Conservation (phyloP, 2,797 vertebrate species). For the Cetoscarus ocellatus region DNA sequence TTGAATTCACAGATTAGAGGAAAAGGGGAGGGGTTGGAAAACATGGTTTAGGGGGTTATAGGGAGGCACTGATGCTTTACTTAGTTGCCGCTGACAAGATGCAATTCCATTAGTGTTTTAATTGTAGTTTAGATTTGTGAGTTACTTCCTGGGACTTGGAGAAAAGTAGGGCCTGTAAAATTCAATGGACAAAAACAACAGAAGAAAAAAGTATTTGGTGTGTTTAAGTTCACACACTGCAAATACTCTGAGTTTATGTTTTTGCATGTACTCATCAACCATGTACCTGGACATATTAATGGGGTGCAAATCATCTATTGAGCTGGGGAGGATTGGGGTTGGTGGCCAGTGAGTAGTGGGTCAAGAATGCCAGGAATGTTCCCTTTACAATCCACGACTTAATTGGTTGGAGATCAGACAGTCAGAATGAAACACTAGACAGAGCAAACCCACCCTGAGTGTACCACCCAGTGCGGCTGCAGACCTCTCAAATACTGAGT, state of each 20-base stretch:
- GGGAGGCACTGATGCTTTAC: not conserved
- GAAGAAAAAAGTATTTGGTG: too few species aligned
- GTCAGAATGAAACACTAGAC: slow-evolving; percentile 71
- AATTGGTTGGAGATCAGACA: slow-evolving; percentile 75
- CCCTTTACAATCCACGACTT: slow-evolving; percentile 67
- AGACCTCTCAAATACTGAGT: slow-evolving; percentile 29
- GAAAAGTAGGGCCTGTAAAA: not conserved
- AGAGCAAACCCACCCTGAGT: slow-evolving; percentile 60
- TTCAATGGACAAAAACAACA: not conserved
- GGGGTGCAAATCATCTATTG: slow-evolving; percentile 10
- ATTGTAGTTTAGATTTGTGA: not conserved
- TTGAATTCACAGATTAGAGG: slow-evolving; percentile 45
- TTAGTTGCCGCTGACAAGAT: not conserved
- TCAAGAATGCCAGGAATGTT: slow-evolving; percentile 80
- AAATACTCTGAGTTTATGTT: not conserved
- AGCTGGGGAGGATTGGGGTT: slow-evolving; percentile 33
- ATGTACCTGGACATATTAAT: slow-evolving; percentile 15
- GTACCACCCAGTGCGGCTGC: slow-evolving; percentile 62
- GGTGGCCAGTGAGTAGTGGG: slow-evolving; percentile 62
- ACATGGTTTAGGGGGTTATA: not conserved
- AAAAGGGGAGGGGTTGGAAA: slow-evolving; percentile 29
- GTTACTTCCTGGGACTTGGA: not conserved
- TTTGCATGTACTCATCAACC: slow-evolving; percentile 3
- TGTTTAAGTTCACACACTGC: not conserved
- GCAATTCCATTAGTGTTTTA: not conserved